Evolutionary conservation across 2,888 invertebrate species (phyloP), one percentile per base, ranked within the genome.

Genomic region (Phasia obesa): DNA sequence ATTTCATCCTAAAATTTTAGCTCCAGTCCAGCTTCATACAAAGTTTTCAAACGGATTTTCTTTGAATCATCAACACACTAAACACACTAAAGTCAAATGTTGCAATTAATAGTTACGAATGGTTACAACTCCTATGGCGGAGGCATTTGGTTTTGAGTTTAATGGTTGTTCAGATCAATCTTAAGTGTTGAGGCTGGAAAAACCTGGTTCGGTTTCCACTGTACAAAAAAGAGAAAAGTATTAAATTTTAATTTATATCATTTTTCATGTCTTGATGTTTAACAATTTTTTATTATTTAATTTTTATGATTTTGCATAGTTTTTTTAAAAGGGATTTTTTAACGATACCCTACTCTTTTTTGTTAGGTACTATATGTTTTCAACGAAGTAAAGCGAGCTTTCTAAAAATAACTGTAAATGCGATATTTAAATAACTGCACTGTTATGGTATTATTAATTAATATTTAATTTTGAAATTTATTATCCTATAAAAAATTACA

Each of bases 121-220:
- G 60, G 42, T 47, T 9, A 6, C n/a, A 64, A 49, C 23, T 67
- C 42, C 60, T 77, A 69, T 62, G 49, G 67, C 27, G 62, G 27
- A 38, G 42, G 27, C 19, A 19, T 73, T 19, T 25, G 19, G 15
- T 49, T 42, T 62, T 38, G 11, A 25, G 13, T 2, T 35, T 25
- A 15, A 27, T 31, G 25, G 3, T 42, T 62, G 15, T 53, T 42
- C n/a, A 11, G 13, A 21, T 53, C 11, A 42, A 42, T 42, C 7
- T 49, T 15, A 5, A n/a, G 11, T 19, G 4, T 21, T 6, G 6
- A 17, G n/a, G n/a, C n/a, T n/a, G n/a, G n/a, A n/a, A n/a, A n/a
- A n/a, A n/a, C n/a, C 23, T 59, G 44, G 60, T 27, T 49, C 64
- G 19, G 2, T n/a, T 21, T n/a, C 2, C n/a, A 19, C 4, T 44